Percentiles rank a stretch among this genome's conserved stretches.
Evolutionary conservation across 2,888 invertebrate species (phyloP).

Genomic region (Mimachlamys varia): DNA sequence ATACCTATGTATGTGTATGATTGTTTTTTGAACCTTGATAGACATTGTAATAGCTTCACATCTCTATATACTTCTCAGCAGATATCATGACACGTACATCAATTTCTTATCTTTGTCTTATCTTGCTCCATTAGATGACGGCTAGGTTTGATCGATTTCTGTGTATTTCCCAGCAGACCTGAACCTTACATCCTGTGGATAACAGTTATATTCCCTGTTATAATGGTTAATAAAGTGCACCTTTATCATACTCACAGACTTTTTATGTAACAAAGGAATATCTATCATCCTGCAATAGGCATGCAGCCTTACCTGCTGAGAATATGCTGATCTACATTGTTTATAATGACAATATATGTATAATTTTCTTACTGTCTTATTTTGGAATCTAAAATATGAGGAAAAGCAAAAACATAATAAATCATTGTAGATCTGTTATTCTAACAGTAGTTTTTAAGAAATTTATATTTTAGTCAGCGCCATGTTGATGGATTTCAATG

Average conservation of each 20-base stretch:
- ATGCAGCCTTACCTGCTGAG: background rate
- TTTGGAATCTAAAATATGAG: background rate
- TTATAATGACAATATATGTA: too few species aligned
- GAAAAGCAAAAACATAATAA: too few species aligned
- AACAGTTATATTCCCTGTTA: background rate
- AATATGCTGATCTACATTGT: background rate
- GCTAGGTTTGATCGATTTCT: background rate
- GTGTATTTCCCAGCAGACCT: background rate
- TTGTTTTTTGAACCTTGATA: background rate
- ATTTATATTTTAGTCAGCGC: too few species aligned
- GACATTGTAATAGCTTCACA: background rate
- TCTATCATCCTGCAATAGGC: too few species aligned
- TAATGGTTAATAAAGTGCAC: constrained; percentile 6
- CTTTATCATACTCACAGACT: background rate
- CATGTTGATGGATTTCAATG: too few species aligned
- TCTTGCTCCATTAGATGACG: constrained; percentile 4
- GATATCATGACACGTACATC: background rate
- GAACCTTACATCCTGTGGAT: background rate
- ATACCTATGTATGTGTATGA: background rate
- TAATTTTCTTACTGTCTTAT: too few species aligned
- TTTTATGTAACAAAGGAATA: background rate
- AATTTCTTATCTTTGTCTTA: background rate
- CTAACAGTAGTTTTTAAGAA: too few species aligned
- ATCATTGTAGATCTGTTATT: too few species aligned
- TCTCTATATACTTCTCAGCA: background rate